Evolutionary conservation across 1,140 invertebrate genomes (phyloP), one percentile per base, ranked within the genome.

Genomic region (Branchinecta lindahli): DNA sequence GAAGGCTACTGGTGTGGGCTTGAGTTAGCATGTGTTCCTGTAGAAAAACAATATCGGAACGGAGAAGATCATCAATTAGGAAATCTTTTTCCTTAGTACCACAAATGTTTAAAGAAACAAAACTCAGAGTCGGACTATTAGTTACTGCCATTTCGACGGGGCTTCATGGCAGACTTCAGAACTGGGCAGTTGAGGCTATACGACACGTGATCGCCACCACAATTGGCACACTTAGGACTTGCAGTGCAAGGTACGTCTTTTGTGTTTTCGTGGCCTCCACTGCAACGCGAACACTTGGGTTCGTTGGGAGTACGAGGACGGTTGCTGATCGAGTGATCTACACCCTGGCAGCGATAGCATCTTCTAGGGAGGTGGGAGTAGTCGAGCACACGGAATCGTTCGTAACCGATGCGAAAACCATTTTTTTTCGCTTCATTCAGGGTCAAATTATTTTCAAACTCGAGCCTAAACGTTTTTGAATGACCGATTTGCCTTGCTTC

Each of bases 61-160:
- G 9, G 9, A 9, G 47, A 9, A 52, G n/a, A 9, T 52, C 47
- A 52, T 52, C 47, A 9, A 52, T 9, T 52, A 52, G n/a, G 47
- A 52, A n/a, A 52, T n/a, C 47, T 52, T 52, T 52, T 9, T 52
- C 47, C 47, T 52, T 52, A 9, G 47, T 52, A 52, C 47, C n/a
- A 52, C n/a, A 9, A 9, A 52, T 52, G n/a, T 9, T 52, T 9
- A 52, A 52, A 52, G n/a, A 52, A 9, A n/a, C 9, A 52, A 52
- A 52, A n/a, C 47, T n/a, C n/a, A n/a, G n/a, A n/a, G n/a, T n/a
- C n/a, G n/a, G n/a, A n/a, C n/a, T n/a, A n/a, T 52, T 9, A 52
- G 9, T n/a, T 52, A 52, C 9, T 9, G 9, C 47, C 9, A 9
- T 52, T 52, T 52, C 9, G 9, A 52, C 9, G n/a, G 9, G 9